A percentile compares a stretch with the other conserved stretches of the same genome.
Evolutionary conservation across 2,797 vertebrate species (phyloP).

Genomic region (Anguilla marmorata): DNA sequence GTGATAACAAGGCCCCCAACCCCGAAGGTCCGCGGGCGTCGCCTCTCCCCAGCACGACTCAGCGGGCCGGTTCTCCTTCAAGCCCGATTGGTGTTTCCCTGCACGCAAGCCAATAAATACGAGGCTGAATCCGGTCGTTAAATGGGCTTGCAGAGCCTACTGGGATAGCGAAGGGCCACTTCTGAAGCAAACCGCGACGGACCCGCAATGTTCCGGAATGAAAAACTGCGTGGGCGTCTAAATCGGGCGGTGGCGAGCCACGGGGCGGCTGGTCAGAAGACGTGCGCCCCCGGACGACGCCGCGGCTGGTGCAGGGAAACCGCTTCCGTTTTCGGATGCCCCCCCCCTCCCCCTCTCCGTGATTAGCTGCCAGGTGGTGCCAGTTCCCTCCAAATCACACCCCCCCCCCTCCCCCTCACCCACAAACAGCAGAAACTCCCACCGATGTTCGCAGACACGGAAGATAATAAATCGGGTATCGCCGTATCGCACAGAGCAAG

Average conservation of each 20-base stretch:
- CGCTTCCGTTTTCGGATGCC: slow-evolving; percentile 31
- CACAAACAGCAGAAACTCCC: not conserved
- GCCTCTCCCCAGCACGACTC: too few species aligned
- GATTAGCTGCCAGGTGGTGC: not conserved
- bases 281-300: slow-evolving; percentile 51
- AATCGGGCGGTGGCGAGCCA: not conserved
- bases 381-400: not conserved
- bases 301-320: slow-evolving; percentile 45
- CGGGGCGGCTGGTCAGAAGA: slow-evolving; percentile 47
- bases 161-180: slow-evolving; percentile 38
- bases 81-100: not conserved
- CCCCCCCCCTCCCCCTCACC: not conserved
- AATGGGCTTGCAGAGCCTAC: slow-evolving; percentile 45
- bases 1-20: too few species aligned
- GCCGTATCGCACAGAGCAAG: not conserved
- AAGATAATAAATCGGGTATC: not conserved
- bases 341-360: too few species aligned
- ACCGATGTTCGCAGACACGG: not conserved
- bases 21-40: too few species aligned
- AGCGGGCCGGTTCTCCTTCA: not conserved
- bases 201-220: slow-evolving; percentile 16
- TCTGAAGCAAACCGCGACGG: slow-evolving; percentile 17
- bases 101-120: not conserved
- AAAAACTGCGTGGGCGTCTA: not conserved
- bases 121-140: not conserved